phyloP scores from a whole-genome alignment of 2,888 invertebrate genomes.

The Drosophila longiperda region DNA sequence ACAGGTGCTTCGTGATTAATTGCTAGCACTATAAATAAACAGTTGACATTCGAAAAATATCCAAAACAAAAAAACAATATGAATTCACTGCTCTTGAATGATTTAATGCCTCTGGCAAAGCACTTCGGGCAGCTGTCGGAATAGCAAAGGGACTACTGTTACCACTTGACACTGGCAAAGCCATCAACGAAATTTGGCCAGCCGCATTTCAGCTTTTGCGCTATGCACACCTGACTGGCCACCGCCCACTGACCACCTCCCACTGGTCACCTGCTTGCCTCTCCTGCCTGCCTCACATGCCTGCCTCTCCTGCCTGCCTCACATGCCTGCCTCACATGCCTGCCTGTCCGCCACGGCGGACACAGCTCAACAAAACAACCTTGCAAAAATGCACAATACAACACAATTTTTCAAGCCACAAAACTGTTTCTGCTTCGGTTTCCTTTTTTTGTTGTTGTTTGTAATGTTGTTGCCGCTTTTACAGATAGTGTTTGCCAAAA shows the following conservation, averaged over 20 bases:
- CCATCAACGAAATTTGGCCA: constrained; percentile 44
- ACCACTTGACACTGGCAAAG: constrained; percentile 35
- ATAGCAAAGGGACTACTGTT: background rate
- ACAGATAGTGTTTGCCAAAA: constrained; percentile 67
- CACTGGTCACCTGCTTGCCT: background rate
- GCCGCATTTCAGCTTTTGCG: constrained; percentile 17
- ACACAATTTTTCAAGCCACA: constrained; percentile 68
- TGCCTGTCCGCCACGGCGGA: background rate
- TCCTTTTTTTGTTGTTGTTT: constrained; percentile 13
- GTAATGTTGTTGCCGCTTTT: constrained; percentile 26
- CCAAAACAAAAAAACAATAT: background rate
- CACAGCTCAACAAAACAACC: constrained; percentile 44
- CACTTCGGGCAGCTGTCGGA: constrained; percentile 25
- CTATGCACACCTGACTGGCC: constrained; percentile 14
- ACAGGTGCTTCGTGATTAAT: constrained; percentile 43
- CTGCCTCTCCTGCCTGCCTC: background rate
- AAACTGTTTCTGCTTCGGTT: constrained; percentile 37
- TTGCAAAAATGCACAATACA: constrained; percentile 65
- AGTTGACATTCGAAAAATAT: background rate
- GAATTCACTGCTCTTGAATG: constrained; percentile 36
- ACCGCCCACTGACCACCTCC: background rate
- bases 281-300: background rate
- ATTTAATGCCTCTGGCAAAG: constrained; percentile 36
- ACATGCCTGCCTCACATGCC: background rate
- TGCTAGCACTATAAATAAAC: constrained; percentile 6